phyloP scores from a whole-genome alignment of 2,797 vertebrate species.

The Mastacembelus armatus region DNA sequence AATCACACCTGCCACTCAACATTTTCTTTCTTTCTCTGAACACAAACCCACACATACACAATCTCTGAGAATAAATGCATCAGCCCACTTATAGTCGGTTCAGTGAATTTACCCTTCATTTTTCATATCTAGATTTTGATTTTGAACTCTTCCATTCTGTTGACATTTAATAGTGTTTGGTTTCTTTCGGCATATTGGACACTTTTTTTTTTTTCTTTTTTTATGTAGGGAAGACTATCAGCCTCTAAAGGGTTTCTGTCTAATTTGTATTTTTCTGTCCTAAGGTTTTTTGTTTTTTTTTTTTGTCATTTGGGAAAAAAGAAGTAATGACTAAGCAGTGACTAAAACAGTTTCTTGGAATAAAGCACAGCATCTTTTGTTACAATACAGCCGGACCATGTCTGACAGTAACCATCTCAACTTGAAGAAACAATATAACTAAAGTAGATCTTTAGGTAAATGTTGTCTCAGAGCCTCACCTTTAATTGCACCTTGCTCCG shows the following conservation, averaged over 20 bases:
- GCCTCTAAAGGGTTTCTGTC: conserved; percentile 1
- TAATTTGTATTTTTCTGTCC: conserved; percentile 1
- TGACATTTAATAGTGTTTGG: conserved; percentile 8
- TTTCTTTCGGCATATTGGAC: conserved; percentile 11
- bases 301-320: neutral
- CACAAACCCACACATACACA: conserved; percentile 15
- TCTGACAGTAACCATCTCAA: conserved; percentile 11
- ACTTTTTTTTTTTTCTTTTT: conserved; percentile 19
- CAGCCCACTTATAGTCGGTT: conserved; percentile 3
- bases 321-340: neutral
- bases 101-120: conserved; percentile 32
- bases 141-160: conserved; percentile 4
- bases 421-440: conserved; percentile 19
- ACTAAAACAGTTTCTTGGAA: neutral
- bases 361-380: neutral
- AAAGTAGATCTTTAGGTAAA: conserved; percentile 38
- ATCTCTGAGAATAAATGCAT: conserved; percentile 18
- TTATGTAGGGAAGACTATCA: neutral
- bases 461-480: conserved; percentile 32
- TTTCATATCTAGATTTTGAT: conserved; percentile 3
- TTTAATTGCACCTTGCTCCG: conserved; percentile 58
- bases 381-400: neutral
- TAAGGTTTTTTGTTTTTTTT: too few species aligned
- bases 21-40: conserved; percentile 23
- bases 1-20: conserved; percentile 15